Conservation (phyloP, 2,888 invertebrate genomes). For the Hydroisotoma schaefferi region DNA sequence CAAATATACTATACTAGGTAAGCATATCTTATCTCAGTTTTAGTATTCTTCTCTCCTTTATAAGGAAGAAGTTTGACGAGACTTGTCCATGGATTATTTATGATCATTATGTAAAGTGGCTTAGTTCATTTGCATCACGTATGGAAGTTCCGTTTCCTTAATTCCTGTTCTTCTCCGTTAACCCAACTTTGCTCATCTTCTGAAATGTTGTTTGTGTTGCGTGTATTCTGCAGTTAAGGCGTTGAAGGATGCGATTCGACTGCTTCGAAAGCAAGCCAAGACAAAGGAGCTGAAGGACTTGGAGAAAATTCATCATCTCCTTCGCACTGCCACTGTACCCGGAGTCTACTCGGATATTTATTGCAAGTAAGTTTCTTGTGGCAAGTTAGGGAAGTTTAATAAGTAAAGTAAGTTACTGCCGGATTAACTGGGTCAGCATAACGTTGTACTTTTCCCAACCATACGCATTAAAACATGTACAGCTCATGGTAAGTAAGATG, state of each 20-base stretch:
- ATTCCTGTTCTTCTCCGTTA: neutral
- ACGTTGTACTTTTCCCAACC: too few relatives aligned
- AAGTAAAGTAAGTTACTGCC: too few relatives aligned
- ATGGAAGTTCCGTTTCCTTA: neutral
- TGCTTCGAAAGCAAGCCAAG: conserved; percentile 22
- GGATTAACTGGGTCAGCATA: too few relatives aligned
- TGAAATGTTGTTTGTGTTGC: neutral
- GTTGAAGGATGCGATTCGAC: conserved; percentile 38
- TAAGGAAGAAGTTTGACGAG: too few relatives aligned
- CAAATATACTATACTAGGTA: too few relatives aligned
- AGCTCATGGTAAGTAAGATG: too few relatives aligned
- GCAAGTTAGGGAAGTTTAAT: too few relatives aligned
- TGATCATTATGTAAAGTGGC: conserved; percentile 5
- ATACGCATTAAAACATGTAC: too few relatives aligned
- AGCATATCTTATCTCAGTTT: too few relatives aligned
- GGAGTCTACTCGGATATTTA: conserved; percentile 41
- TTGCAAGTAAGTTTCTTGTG: conserved; percentile 32
- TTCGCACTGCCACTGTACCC: conserved; percentile 26
- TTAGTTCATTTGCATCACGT: neutral
- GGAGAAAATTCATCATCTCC: conserved; percentile 24
- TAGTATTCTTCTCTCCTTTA: too few relatives aligned
- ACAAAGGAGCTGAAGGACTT: conserved; percentile 15
- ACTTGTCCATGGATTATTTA: neutral
- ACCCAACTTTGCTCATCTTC: neutral
- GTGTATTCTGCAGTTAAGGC: conserved; percentile 24